phyloP scores from a whole-genome alignment of 2,113 vertebrate species.

The Silurus asotus region DNA sequence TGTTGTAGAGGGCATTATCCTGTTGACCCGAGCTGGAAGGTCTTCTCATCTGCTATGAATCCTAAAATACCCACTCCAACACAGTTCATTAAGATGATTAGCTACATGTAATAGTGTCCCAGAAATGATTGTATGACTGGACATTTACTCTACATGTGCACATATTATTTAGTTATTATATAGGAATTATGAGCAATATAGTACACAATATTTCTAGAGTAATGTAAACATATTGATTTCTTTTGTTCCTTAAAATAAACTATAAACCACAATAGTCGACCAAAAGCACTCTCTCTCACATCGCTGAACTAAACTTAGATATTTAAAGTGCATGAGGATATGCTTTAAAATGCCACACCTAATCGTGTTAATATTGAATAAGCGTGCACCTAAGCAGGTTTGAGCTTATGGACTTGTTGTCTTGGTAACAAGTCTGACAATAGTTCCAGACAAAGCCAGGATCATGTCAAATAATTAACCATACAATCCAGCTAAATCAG shows the following conservation, averaged over 20 bases:
- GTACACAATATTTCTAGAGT: neutral
- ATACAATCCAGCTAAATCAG: neutral
- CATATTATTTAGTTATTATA: neutral
- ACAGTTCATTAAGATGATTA: neutral
- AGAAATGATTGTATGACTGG: neutral
- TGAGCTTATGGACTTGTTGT: neutral
- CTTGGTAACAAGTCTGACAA: neutral
- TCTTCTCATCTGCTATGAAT: neutral
- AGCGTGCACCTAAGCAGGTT: neutral
- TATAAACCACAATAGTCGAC: neutral
- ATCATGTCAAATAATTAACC: neutral
- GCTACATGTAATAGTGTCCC: neutral
- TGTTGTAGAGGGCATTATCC: conserved; percentile 37
- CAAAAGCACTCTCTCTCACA: neutral
- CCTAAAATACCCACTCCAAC: neutral
- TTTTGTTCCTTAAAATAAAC: neutral
- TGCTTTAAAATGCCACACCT: neutral
- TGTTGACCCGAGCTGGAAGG: conserved; percentile 19
- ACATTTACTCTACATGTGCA: neutral
- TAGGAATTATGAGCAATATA: neutral
- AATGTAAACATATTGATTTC: neutral
- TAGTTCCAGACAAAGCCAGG: neutral
- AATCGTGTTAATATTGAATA: neutral
- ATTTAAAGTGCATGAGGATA: neutral
- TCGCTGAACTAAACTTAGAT: neutral